Base-by-base conservation (phyloP, 2,888 invertebrate species). In the Chymomyza procnemis region DNA sequence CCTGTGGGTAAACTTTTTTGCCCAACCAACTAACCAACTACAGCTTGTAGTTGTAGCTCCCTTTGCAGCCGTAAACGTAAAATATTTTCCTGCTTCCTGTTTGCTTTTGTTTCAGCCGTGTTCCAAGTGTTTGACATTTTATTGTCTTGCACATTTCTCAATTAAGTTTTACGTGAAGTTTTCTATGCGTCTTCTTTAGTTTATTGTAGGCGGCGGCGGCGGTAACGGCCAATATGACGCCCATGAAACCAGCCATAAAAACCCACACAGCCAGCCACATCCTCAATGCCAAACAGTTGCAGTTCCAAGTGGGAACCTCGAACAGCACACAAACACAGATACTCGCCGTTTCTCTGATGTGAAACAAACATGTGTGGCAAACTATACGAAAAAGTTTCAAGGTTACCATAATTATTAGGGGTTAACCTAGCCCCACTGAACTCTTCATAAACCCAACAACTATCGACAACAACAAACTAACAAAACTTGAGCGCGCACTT, bases 331-430 rank as follows among this genome's bases (percentile, higher is more conserved):
- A 50, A 12, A 6, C 50, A 1, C 50, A 48, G 12, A 18, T n/a
- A 12, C 16, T 5, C 30, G 14, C 5, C 1, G 4, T n/a, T 57
- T 5, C 14, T 57, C 12, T 18, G 57, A 8, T 50, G 34, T 41
- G 34, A 41, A 41, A 41, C 34, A 41, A 41, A 41, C 34, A 12
- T 57, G n/a, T 48, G 50, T n/a, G n/a, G n/a, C 48, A 26, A 14
- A 19, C 6, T 48, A 34, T 18, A 58, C 18, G 46, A 57, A 48
- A 60, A 67, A 71, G 72, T 84, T 84, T 79, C 76, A 80, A 75
- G 86, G 79, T 66, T 71, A 55, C 22, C 71, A 64, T 71, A 75
- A 75, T 86, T 75, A 66, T 71, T 54, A 30, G 62, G 47, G 55
- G 34, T 41, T 54, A 54, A 21, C 30, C 34, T n/a, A n/a, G n/a